Percentiles rank a stretch among this genome's conserved stretches.
phyloP scores from a whole-genome alignment of 2,113 vertebrate species.

The Cynocephalus volans region DNA sequence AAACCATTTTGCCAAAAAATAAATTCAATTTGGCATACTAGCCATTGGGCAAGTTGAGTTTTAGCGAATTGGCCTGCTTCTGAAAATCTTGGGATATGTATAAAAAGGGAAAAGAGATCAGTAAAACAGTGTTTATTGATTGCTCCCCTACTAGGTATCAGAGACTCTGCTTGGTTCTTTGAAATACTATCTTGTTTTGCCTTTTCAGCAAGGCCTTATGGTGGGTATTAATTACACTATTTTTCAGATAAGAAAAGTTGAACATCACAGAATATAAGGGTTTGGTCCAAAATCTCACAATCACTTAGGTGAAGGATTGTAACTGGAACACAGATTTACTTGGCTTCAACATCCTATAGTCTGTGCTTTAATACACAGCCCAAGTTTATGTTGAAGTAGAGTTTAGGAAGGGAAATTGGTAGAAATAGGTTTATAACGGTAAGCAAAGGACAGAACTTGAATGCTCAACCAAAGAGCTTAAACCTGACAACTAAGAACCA shows the following conservation, averaged over 20 bases:
- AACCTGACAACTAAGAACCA: neutral
- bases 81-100: neutral
- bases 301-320: neutral
- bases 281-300: neutral
- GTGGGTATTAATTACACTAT: neutral
- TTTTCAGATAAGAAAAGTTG: neutral
- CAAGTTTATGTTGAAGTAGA: neutral
- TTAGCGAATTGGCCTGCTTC: conserved; percentile 1
- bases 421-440: neutral
- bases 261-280: neutral
- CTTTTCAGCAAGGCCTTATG: neutral
- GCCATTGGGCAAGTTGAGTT: neutral
- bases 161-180: neutral
- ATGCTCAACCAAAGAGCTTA: neutral
- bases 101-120: neutral
- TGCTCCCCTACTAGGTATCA: neutral
- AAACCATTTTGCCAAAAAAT: conserved; percentile 19
- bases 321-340: neutral
- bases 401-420: neutral
- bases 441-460: neutral
- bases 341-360: neutral
- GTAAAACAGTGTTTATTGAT: conserved; percentile 3
- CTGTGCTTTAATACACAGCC: neutral
- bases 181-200: neutral
- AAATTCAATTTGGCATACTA: conserved; percentile 4